phyloP scores from a whole-genome alignment of 2,797 vertebrate species.

The Acipenser ruthenus region DNA sequence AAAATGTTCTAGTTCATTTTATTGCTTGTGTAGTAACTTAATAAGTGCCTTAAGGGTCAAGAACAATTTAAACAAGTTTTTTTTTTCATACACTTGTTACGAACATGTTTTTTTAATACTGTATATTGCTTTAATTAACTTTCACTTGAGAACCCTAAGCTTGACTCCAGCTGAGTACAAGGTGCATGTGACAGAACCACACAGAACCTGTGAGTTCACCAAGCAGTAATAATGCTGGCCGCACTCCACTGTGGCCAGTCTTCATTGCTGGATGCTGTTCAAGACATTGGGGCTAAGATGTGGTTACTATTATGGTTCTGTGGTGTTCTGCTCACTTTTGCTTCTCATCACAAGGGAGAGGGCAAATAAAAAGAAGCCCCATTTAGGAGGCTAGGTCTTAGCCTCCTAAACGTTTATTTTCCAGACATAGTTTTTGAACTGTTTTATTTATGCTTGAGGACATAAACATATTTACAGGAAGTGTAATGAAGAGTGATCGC shows the following conservation, averaged over 20 bases:
- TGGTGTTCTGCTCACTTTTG: not conserved
- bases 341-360: not conserved
- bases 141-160: too few relatives aligned
- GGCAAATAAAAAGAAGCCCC: not conserved
- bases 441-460: conserved; percentile 45
- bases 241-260: not conserved
- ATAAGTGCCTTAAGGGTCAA: too few relatives aligned
- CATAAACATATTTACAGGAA: conserved; percentile 37
- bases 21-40: too few relatives aligned
- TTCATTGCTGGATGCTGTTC: not conserved
- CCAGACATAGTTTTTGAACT: conserved; percentile 48
- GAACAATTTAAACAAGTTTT: too few relatives aligned
- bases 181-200: too few relatives aligned
- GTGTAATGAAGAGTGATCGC: too few relatives aligned
- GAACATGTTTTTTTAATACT: too few relatives aligned
- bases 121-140: too few relatives aligned
- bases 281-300: not conserved
- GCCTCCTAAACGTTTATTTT: conserved; percentile 11
- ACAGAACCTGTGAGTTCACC: not conserved
- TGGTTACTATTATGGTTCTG: not conserved
- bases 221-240: not conserved
- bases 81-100: too few relatives aligned
- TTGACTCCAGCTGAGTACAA: too few relatives aligned
- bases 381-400: conserved; percentile 16
- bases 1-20: too few relatives aligned